A percentile compares a stretch with the other conserved stretches of the same genome.
Conservation (phyloP, 2,797 vertebrate genomes). For the Protosalanx chinensis region DNA sequence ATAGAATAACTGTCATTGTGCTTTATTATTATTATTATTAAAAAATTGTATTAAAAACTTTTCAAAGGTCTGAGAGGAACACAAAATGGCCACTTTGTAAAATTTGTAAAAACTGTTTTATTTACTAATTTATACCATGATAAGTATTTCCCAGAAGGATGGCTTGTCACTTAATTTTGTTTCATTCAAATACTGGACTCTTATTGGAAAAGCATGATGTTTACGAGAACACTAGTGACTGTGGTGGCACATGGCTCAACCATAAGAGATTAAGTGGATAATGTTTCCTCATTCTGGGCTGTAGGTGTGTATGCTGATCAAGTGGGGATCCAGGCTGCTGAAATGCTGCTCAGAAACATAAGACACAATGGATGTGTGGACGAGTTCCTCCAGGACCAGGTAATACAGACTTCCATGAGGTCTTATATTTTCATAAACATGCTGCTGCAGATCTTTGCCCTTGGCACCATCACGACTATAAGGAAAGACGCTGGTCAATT, state of each 20-base stretch:
- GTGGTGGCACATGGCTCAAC: too few relatives aligned
- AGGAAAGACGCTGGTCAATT: too few relatives aligned
- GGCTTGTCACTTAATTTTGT: too few relatives aligned
- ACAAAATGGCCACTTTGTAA: too few relatives aligned
- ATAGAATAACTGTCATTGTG: too few relatives aligned
- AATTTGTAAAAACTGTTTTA: too few relatives aligned
- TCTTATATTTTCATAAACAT: neutral
- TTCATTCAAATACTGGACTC: neutral
- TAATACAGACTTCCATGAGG: slow-evolving; percentile 49
- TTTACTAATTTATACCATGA: too few relatives aligned
- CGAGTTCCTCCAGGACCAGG: slow-evolving; percentile 96
- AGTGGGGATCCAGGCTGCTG: slow-evolving; percentile 91
- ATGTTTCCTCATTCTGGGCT: neutral
- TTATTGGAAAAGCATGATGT: neutral
- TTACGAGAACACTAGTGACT: neutral
- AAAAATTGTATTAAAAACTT: too few relatives aligned
- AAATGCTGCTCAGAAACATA: slow-evolving; percentile 90
- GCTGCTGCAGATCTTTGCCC: neutral
- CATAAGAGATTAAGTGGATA: neutral
- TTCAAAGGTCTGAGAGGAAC: too few relatives aligned
- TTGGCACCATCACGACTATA: neutral
- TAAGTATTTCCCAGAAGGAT: too few relatives aligned
- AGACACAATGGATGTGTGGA: slow-evolving; percentile 92
- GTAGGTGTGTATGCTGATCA: slow-evolving; percentile 89
- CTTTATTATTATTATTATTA: too few relatives aligned